These are phyloP conservation scores for Chironomus tentans DNA, from an alignment of 2,888 invertebrate species.

Conservation along the genomic window DNA sequence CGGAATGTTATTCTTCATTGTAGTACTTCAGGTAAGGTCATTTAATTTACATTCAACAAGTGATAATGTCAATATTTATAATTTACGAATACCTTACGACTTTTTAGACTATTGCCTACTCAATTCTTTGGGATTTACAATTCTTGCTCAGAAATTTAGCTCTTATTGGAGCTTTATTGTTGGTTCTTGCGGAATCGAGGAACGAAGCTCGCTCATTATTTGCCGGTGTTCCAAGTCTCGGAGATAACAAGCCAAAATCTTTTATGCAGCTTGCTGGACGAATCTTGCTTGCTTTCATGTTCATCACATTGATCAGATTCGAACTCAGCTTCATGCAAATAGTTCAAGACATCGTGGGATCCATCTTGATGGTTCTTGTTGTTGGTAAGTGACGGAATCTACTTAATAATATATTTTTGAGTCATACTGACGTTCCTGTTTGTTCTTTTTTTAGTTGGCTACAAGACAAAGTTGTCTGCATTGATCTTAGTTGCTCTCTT, in stretches of 20 bases:
- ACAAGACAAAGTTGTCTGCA: slow-evolving; percentile 97
- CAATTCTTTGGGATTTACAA: slow-evolving; percentile 97
- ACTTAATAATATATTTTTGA: background rate
- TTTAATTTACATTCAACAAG: slow-evolving; percentile 27
- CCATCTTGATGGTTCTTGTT: slow-evolving; percentile 89
- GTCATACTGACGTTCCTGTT: background rate
- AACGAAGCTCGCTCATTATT: slow-evolving; percentile 90
- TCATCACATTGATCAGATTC: slow-evolving; percentile 88
- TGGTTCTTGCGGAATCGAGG: slow-evolving; percentile 92
- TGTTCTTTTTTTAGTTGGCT: slow-evolving; percentile 55
- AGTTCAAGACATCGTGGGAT: slow-evolving; percentile 85
- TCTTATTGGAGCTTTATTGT: slow-evolving; percentile 89
- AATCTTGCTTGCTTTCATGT: slow-evolving; percentile 96
- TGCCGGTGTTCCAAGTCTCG: slow-evolving; percentile 86
- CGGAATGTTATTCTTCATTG: slow-evolving; percentile 88
- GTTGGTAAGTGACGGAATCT: slow-evolving; percentile 42
- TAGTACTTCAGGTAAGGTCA: slow-evolving; percentile 74
- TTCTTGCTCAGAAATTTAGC: slow-evolving; percentile 94
- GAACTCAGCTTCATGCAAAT: slow-evolving; percentile 86
- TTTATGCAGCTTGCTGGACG: slow-evolving; percentile 94
- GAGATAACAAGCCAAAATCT: slow-evolving; percentile 94
- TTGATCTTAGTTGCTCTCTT: slow-evolving; percentile 86
- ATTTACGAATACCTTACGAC: slow-evolving; percentile 30
- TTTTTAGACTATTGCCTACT: slow-evolving; percentile 81
- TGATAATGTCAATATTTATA: slow-evolving; percentile 3